A percentile compares a stretch with the other conserved stretches of the same genome.
phyloP scores from a whole-genome alignment of 2,113 vertebrate species.

The Salminus brasiliensis region DNA sequence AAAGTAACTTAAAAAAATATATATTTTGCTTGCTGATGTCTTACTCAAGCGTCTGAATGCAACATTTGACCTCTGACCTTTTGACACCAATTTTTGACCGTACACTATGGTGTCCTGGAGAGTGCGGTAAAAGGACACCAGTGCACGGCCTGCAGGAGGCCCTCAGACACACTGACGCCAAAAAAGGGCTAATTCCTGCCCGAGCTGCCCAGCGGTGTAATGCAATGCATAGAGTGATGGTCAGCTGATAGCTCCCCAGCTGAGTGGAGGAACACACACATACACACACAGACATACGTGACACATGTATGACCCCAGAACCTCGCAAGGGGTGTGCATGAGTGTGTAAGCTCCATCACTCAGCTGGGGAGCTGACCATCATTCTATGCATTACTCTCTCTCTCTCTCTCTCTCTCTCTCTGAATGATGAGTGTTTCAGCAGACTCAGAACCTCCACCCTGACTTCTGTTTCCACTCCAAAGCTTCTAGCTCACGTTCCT shows the following conservation, averaged over 20 bases:
- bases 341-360: background rate
- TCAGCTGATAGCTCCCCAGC: no score
- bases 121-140: slow-evolving; percentile 4
- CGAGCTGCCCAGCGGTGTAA: background rate
- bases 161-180: slow-evolving; percentile 39
- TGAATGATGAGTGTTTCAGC: no score
- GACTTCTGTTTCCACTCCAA: background rate
- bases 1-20: no score
- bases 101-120: background rate
- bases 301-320: no score
- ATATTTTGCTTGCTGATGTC: slow-evolving; percentile 59
- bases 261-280: no score
- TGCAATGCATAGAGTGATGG: no score
- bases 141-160: background rate
- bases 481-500: background rate
- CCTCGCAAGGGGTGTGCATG: no score
- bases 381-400: background rate
- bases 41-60: slow-evolving; percentile 58
- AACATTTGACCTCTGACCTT: background rate
- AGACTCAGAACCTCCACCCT: no score
- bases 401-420: background rate
- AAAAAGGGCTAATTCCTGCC: background rate
- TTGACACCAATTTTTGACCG: background rate
- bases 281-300: background rate
- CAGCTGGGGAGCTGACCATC: background rate